Evolutionary conservation across 2,113 vertebrate species (phyloP), one percentile per base, ranked within the genome.

Genomic region (Chamaetylas fuelleborni): DNA sequence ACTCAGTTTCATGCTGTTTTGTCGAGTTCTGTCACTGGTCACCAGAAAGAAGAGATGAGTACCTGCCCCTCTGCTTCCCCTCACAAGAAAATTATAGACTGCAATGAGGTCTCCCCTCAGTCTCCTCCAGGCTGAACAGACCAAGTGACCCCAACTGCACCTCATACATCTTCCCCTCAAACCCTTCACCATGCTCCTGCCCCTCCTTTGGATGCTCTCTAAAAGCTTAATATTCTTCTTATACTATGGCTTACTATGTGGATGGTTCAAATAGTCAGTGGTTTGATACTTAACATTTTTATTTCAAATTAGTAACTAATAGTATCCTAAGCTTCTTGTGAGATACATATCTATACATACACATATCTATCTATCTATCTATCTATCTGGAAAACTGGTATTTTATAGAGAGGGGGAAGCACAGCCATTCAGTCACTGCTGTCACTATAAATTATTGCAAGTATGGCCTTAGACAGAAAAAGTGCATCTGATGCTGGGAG

Each of bases 381-480:
- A 51, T 51, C 50, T 51, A n/a, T 64, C 17, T 78, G 47, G 34
- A 92, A 95, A 95, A 66, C 56, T 92, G 70, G 26, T 92, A 38
- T 88, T 95, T 94, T 74, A 53, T 24, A 81, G 34, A 60, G 33
- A 74, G 47, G 2, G 1, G 57, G 74, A 95, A 34, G 53, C 50
- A 88, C 26, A 93, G 47, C 50, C 71, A 65, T 51, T 89, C 83
- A 88, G 78, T 86, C 47, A 65, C 62, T 88, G 67, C 86, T 96
- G 95, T 95, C 92, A 91, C 62, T 94, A 82, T n/a, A 56, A 88
- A 95, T 96, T 94, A 95, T n/a, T 4, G 3, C 26, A 65, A 86
- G 45, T 28, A 31, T 53, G 64, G 70, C 70, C 81, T 84, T 60
- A 76, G 77, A 94, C 82, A 74, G 71, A 88, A 95, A 92, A 94